Base-by-base conservation (phyloP, 1,140 invertebrate genomes). In the Drosophila neocordata region DNA sequence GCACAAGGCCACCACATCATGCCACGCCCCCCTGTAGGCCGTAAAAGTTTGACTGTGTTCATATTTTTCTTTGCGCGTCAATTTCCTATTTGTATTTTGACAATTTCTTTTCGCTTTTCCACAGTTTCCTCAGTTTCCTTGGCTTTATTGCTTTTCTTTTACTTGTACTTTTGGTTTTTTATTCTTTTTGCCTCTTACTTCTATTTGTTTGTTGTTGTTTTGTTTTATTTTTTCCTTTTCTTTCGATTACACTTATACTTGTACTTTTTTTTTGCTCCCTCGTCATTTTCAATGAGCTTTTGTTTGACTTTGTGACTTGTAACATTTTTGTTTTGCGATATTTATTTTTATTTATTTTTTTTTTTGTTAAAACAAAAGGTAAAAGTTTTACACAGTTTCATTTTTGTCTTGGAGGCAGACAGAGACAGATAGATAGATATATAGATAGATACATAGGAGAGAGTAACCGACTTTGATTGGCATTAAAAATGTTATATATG, bases 51-150 rank as follows among this genome's bases (percentile, higher is more conserved):
- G 27, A 56, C 65, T 60, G 68, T 62, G 51, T 57, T 73, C 78
- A 81, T 73, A 77, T 75, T 82, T 77, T 81, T 82, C 64, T 61
- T 15, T 41, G 55, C 79, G 79, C 79, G 73, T 82, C 79, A 82
- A 82, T 82, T 82, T 82, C 74, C 79, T 82, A 82, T 82, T 82
- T 82, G 79, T 82, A 82, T 82, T 82, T 82, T 82, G 79, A 82
- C 79, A 82, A 82, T 82, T 82, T 82, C 79, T 82, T 81, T 77
- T 77, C 79, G 79, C 79, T 77, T 82, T 82, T 65, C 77, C 27
- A 31, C 27, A 31, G 27, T 31, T 31, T 31, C 56, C 62, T 48
- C 41, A 74, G 69, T 82, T 82, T 82, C 74, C 79, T 70, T 60
- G 63, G 66, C 79, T 82, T 82, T 82, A 82, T 82, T 82, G 79